These are phyloP conservation scores for Typhlichthys subterraneus DNA, from an alignment of 2,797 vertebrate species.

Conservation along the genomic window DNA sequence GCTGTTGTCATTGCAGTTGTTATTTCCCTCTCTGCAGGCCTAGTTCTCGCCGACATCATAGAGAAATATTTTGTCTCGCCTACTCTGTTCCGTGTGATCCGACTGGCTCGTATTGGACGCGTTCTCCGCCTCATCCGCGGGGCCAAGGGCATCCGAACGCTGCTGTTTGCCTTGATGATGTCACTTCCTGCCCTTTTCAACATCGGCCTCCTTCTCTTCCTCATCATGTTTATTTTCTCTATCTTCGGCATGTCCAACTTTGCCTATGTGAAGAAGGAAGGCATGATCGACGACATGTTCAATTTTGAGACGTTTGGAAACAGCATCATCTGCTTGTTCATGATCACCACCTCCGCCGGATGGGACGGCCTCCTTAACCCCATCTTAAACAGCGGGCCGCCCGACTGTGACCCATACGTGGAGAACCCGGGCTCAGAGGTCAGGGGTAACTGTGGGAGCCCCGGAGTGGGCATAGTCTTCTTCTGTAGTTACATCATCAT, in stretches of 20 bases:
- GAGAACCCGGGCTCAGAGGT: conserved; percentile 84
- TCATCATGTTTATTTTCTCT: conserved; percentile 97
- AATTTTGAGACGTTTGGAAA: conserved; percentile 97
- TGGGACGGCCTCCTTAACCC: conserved; percentile 92
- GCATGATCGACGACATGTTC: conserved; percentile 90
- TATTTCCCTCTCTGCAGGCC: conserved; percentile 73
- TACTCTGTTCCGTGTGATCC: conserved; percentile 91
- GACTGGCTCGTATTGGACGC: conserved; percentile 90
- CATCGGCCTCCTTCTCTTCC: conserved; percentile 92
- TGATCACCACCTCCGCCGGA: conserved; percentile 93
- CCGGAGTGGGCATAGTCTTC: conserved; percentile 87
- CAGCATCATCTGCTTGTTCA: conserved; percentile 94
- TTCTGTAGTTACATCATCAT: conserved; percentile 95
- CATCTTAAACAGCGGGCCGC: conserved; percentile 85
- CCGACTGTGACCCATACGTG: conserved; percentile 85
- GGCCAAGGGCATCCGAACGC: conserved; percentile 91
- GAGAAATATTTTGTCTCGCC: conserved; percentile 95
- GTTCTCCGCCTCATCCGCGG: conserved; percentile 90
- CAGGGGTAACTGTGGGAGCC: conserved; percentile 87
- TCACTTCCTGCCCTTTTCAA: conserved; percentile 96
- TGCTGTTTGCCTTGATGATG: conserved; percentile 96
- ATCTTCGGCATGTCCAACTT: conserved; percentile 98
- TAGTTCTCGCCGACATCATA: conserved; percentile 89
- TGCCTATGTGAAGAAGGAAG: conserved; percentile 89
- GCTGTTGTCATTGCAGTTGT: neutral